These are phyloP conservation scores for Trichopria drosophilae DNA, from an alignment of 2,888 invertebrate species.

Conservation along the genomic window DNA sequence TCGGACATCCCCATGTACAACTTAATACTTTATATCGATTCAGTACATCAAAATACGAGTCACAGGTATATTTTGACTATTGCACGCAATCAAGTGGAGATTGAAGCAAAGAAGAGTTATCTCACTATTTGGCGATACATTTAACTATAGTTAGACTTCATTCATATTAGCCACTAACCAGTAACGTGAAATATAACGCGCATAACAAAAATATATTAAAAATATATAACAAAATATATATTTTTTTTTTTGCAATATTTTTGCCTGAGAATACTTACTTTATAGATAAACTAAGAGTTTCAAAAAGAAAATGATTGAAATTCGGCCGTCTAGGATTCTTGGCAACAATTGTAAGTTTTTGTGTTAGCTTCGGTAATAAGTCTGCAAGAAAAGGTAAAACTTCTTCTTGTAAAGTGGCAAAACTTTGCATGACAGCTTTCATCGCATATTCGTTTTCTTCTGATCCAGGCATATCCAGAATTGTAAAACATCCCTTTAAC, in stretches of 20 bases:
- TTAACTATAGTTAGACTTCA: too few relatives aligned
- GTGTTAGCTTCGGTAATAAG: slow-evolving; percentile 82
- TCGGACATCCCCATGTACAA: too few relatives aligned
- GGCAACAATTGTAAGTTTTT: slow-evolving; percentile 79
- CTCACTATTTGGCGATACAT: too few relatives aligned
- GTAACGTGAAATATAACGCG: too few relatives aligned
- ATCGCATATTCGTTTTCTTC: slow-evolving; percentile 97
- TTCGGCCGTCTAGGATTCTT: slow-evolving; percentile 96
- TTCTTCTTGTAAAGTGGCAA: slow-evolving; percentile 78
- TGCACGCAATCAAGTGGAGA: too few relatives aligned
- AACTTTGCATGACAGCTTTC: slow-evolving; percentile 94
- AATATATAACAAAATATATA: slow-evolving; percentile 3
- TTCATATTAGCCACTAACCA: too few relatives aligned
- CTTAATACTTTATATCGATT: too few relatives aligned
- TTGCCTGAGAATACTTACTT: slow-evolving; percentile 63
- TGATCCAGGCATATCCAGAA: slow-evolving; percentile 73
- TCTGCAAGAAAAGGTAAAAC: slow-evolving; percentile 78
- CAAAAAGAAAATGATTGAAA: slow-evolving; percentile 98
- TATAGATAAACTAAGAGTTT: slow-evolving; percentile 87
- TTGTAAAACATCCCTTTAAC: slow-evolving; percentile 75
- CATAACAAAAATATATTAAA: not conserved
- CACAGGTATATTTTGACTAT: too few relatives aligned
- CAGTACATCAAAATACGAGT: too few relatives aligned
- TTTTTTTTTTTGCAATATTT: not conserved
- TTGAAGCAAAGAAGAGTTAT: too few relatives aligned